A percentile compares a stretch with the other conserved stretches of the same genome.
phyloP scores from a whole-genome alignment of 1,140 invertebrate species.

The Bilobella aurantiaca region DNA sequence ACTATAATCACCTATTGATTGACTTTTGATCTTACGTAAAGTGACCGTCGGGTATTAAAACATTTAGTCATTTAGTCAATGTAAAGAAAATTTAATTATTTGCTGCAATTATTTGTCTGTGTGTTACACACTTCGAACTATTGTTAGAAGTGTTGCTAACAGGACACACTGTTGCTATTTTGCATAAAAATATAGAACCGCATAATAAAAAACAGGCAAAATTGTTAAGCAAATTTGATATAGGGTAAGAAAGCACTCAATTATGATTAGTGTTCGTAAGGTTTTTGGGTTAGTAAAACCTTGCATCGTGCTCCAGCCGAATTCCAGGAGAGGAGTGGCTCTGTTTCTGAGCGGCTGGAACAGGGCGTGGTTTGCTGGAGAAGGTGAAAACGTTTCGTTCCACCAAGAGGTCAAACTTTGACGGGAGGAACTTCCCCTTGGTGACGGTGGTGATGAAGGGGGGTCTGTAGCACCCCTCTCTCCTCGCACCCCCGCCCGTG shows the following conservation, averaged over 20 bases:
- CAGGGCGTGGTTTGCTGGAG: slow-evolving; percentile 29
- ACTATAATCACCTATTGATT: too few species aligned
- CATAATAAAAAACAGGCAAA: background rate
- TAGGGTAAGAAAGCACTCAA: too few species aligned
- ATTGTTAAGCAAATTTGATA: background rate
- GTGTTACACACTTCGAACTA: too few species aligned
- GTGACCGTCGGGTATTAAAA: too few species aligned
- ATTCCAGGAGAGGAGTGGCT: slow-evolving; percentile 17
- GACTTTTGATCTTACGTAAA: too few species aligned
- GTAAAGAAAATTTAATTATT: too few species aligned
- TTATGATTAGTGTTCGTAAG: too few species aligned
- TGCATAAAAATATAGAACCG: background rate
- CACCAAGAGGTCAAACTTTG: slow-evolving; percentile 34
- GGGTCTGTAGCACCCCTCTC: slow-evolving; percentile 11
- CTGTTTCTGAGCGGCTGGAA: slow-evolving; percentile 17
- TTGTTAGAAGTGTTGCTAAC: too few species aligned
- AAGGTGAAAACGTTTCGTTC: slow-evolving; percentile 31
- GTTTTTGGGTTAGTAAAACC: too few species aligned
- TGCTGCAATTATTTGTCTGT: too few species aligned
- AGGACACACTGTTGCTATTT: too few species aligned
- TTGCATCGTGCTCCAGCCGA: background rate
- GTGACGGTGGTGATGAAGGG: slow-evolving; percentile 34
- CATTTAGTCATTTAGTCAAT: too few species aligned
- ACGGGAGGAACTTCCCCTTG: slow-evolving; percentile 29
- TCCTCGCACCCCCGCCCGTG: background rate